These are phyloP conservation scores for Siderastrea siderea DNA, from an alignment of 92 coral and sea anemone genomes.

Conservation along the genomic window DNA sequence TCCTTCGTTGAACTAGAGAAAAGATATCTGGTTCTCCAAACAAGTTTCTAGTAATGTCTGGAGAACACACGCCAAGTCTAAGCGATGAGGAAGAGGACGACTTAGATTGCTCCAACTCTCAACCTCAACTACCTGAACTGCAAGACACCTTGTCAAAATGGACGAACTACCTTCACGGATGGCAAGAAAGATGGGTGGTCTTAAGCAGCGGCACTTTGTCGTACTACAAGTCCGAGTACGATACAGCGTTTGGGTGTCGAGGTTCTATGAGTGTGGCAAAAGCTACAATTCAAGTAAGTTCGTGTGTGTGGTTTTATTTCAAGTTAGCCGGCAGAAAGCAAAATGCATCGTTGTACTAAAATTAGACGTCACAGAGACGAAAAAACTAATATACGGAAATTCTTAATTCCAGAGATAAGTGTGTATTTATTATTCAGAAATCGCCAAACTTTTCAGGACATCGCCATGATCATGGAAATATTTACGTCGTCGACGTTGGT, in stretches of 20 bases:
- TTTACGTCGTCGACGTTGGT: not conserved
- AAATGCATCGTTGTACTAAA: constrained; percentile 12
- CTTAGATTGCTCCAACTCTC: constrained; percentile 70
- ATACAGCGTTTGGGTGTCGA: constrained; percentile 97
- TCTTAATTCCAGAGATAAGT: not conserved
- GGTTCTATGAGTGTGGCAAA: constrained; percentile 98
- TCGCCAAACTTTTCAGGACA: not conserved
- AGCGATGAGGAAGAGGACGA: constrained; percentile 99
- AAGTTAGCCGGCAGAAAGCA: not conserved
- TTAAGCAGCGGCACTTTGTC: constrained; percentile 93
- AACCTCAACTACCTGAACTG: constrained; percentile 80
- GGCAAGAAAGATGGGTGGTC: constrained; percentile 99
- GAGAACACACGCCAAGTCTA: constrained; percentile 93
- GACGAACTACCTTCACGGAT: constrained; percentile 99
- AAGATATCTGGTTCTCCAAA: constrained; percentile 13
- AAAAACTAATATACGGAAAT: not conserved
- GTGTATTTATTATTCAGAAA: not conserved
- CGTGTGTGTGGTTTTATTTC: not conserved
- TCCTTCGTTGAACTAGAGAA: constrained; percentile 2
- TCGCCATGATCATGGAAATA: not conserved
- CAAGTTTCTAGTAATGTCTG: constrained; percentile 80
- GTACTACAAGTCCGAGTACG: constrained; percentile 94
- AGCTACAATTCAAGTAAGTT: constrained; percentile 91
- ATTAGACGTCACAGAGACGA: not conserved
- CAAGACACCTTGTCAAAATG: constrained; percentile 97